Conservation (phyloP, 2,113 vertebrate genomes). For the Seriola rivoliana region DNA sequence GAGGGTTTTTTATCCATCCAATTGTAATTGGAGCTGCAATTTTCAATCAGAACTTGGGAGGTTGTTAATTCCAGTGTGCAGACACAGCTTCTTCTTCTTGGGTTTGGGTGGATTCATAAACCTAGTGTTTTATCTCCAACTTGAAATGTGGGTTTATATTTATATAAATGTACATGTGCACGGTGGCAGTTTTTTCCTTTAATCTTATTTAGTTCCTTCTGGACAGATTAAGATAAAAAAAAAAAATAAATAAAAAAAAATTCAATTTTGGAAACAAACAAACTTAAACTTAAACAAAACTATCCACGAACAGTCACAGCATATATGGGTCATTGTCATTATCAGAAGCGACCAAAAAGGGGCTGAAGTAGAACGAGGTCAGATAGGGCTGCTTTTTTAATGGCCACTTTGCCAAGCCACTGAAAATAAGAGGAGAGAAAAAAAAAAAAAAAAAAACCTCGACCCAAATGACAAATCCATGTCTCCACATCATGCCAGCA, state of each 20-base stretch:
- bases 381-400: slow-evolving; percentile 60
- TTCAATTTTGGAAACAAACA: slow-evolving; percentile 7
- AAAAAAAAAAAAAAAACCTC: slow-evolving; percentile 2
- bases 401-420: slow-evolving; percentile 61
- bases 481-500: not conserved
- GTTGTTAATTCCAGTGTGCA: too few species aligned
- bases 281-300: slow-evolving; percentile 21
- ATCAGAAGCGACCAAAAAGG: slow-evolving; percentile 36
- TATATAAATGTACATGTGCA: not conserved
- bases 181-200: not conserved
- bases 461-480: slow-evolving; percentile 66
- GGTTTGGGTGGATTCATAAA: too few species aligned
- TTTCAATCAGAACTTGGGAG: too few species aligned
- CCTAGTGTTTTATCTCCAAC: not conserved
- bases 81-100: too few species aligned
- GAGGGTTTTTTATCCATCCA: too few species aligned
- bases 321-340: slow-evolving; percentile 75
- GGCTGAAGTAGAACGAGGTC: slow-evolving; percentile 69
- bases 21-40: too few species aligned
- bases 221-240: not conserved
- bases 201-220: not conserved
- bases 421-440: slow-evolving; percentile 20
- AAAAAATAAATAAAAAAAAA: not conserved
- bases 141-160: not conserved
- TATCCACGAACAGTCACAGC: not conserved